Evolutionary conservation across 1,140 invertebrate genomes (phyloP).

Genomic region (Drosophila bifasciata): DNA sequence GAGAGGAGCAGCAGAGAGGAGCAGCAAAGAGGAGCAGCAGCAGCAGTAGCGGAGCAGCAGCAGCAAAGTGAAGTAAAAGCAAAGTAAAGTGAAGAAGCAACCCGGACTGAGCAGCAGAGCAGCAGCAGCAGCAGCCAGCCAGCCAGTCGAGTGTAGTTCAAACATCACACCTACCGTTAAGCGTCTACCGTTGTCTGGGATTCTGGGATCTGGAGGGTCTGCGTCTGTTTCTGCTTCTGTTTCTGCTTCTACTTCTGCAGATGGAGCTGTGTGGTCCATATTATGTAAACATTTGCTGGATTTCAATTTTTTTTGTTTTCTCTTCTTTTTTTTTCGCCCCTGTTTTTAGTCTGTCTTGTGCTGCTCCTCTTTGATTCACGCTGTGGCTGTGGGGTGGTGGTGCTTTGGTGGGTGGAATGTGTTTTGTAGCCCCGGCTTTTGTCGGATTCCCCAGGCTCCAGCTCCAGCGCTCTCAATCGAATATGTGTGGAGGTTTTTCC

Average conservation of each 20-base stretch:
- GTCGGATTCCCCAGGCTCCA: constrained; percentile 21
- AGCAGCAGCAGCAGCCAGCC: constrained; percentile 15
- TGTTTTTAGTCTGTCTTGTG: constrained; percentile 3
- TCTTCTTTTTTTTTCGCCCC: neutral
- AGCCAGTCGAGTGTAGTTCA: constrained; percentile 73
- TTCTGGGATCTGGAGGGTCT: constrained; percentile 39
- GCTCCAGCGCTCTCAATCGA: constrained; percentile 34
- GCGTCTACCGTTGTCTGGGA: no score
- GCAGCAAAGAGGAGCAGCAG: no score
- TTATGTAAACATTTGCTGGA: constrained; percentile 71
- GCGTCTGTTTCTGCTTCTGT: constrained; percentile 24
- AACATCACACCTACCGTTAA: constrained; percentile 69
- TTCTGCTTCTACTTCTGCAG: constrained; percentile 28
- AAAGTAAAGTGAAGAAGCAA: constrained; percentile 29
- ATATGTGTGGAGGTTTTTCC: constrained; percentile 39
- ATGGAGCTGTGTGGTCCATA: constrained; percentile 59
- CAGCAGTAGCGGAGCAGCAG: no score
- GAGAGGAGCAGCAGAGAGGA: no score
- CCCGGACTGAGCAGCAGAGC: constrained; percentile 13
- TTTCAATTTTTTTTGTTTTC: constrained; percentile 40
- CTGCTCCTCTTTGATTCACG: neutral
- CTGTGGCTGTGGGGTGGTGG: constrained; percentile 16
- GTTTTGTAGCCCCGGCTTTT: constrained; percentile 20
- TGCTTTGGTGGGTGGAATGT: constrained; percentile 3
- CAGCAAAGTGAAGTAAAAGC: constrained; percentile 26